Evolutionary conservation across 2,888 invertebrate genomes (phyloP).

Genomic region (Rhagonycha fulva): DNA sequence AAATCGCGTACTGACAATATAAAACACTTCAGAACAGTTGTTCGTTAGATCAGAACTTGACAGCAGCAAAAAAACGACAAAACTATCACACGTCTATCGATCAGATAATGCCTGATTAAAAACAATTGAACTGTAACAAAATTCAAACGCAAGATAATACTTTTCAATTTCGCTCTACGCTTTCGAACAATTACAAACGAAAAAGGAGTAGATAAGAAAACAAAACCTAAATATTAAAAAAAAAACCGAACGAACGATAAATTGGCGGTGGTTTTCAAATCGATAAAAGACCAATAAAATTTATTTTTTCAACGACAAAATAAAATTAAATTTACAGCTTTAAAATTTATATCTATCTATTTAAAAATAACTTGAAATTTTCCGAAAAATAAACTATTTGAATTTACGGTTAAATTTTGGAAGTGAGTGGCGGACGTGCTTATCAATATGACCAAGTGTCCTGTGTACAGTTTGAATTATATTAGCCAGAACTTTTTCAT

Average conservation of each 20-base stretch:
- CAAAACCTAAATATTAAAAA: background rate
- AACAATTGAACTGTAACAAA: background rate
- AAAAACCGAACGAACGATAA: background rate
- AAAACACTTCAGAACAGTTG: too few relatives aligned
- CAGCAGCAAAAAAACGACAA: background rate
- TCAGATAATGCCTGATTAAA: background rate
- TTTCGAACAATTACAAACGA: background rate
- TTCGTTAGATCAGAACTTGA: background rate
- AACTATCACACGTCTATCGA: background rate
- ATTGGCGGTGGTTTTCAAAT: background rate
- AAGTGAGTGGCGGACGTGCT: background rate
- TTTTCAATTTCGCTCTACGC: background rate
- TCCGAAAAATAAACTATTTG: background rate
- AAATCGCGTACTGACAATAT: too few relatives aligned
- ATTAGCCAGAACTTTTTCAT: background rate
- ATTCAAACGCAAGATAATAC: background rate
- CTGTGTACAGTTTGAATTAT: background rate
- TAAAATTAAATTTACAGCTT: background rate
- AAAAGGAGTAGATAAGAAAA: background rate
- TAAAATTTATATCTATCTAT: background rate
- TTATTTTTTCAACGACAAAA: background rate
- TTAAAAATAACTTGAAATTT: background rate
- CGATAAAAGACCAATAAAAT: background rate
- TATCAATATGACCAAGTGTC: background rate
- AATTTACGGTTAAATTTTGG: background rate